Percentiles rank a stretch among this genome's conserved stretches.
phyloP scores from a whole-genome alignment of 2,888 invertebrate genomes.

The Euzophera pinguis region DNA sequence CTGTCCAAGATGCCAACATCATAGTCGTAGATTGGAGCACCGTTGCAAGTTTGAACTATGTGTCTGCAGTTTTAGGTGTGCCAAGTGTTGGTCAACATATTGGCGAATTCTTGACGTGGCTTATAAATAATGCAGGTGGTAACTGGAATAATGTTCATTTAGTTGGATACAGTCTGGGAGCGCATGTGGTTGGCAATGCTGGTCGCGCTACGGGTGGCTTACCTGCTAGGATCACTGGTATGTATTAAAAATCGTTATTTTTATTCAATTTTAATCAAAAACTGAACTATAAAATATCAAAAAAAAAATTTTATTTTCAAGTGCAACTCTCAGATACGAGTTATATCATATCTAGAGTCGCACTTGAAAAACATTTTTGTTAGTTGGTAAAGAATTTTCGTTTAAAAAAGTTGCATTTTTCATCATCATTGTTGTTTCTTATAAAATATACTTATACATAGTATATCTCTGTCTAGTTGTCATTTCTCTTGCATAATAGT shows the following conservation, averaged over 20 bases:
- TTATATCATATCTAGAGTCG: too few relatives aligned
- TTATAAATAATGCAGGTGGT: slow-evolving; percentile 51
- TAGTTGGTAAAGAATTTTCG: too few relatives aligned
- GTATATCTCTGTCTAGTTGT: too few relatives aligned
- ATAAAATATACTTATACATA: too few relatives aligned
- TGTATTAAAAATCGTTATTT: not conserved
- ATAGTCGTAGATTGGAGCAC: slow-evolving; percentile 62
- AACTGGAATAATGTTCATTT: slow-evolving; percentile 61
- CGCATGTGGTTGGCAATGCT: slow-evolving; percentile 61
- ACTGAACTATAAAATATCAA: too few relatives aligned
- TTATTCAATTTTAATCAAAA: too few relatives aligned
- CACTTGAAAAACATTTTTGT: too few relatives aligned
- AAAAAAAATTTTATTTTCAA: too few relatives aligned
- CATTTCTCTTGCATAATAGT: too few relatives aligned
- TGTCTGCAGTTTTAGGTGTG: slow-evolving; percentile 44
- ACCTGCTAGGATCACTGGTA: slow-evolving; percentile 48
- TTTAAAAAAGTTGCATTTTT: too few relatives aligned
- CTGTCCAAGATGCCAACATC: slow-evolving; percentile 49
- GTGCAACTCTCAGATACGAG: too few relatives aligned
- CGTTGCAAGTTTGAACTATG: slow-evolving; percentile 39
- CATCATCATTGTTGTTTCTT: too few relatives aligned
- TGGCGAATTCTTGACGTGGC: slow-evolving; percentile 60
- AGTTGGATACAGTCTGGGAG: slow-evolving; percentile 69
- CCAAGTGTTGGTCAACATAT: slow-evolving; percentile 50
- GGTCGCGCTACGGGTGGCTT: slow-evolving; percentile 40